Evolutionary conservation across 2,888 invertebrate species (phyloP).

Genomic region (Keiferia lycopersicella): DNA sequence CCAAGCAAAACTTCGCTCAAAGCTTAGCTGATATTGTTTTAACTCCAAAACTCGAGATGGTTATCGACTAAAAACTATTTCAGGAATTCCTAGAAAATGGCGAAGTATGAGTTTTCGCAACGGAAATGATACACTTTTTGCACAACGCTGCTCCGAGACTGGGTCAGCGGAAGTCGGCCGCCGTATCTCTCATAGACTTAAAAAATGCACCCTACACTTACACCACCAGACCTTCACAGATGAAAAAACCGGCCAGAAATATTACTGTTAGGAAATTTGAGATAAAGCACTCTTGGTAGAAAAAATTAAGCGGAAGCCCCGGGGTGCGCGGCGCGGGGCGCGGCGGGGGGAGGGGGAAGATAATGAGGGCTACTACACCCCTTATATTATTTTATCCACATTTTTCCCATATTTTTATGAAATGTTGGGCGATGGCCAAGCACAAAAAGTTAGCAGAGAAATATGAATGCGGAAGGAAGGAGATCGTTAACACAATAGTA

Average conservation of each 20-base stretch:
- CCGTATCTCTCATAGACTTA: neutral
- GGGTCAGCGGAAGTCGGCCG: conserved; percentile 4
- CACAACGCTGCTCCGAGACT: neutral
- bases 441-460: neutral
- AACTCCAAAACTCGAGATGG: neutral
- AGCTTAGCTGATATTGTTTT: conserved; percentile 1
- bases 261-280: conserved; percentile 39
- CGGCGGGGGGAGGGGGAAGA: conserved; percentile 24
- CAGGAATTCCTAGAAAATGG: neutral
- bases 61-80: too few relatives aligned
- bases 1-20: conserved; percentile 4
- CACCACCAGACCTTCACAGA: conserved; percentile 33
- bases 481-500: conserved; percentile 7
- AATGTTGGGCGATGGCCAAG: conserved; percentile 7
- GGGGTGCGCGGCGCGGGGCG: conserved; percentile 18
- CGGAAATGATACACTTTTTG: conserved; percentile 9
- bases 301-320: conserved; percentile 43
- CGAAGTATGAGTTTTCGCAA: neutral
- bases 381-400: conserved; percentile 44
- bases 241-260: conserved; percentile 34
- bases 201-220: conserved; percentile 26
- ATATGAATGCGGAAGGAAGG: conserved; percentile 13
- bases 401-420: conserved; percentile 31
- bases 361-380: conserved; percentile 36
- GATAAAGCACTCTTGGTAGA: conserved; percentile 43